Evolutionary conservation across 2,797 vertebrate genomes (phyloP).

Genomic region (Lepus townsendii): DNA sequence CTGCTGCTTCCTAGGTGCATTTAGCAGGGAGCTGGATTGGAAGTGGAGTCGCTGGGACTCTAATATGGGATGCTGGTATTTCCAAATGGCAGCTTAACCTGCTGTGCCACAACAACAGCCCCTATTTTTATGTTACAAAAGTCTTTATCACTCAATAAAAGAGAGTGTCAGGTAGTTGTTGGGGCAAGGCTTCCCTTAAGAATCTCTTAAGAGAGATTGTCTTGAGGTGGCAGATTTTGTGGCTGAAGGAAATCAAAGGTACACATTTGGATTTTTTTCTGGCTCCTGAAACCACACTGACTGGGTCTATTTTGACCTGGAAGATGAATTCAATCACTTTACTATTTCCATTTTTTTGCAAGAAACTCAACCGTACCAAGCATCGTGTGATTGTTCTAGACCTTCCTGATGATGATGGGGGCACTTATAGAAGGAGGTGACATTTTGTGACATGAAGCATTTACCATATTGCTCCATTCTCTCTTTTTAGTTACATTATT

Average conservation of each 20-base stretch:
- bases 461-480: background rate
- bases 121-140: background rate
- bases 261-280: background rate
- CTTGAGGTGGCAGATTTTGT: background rate
- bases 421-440: background rate
- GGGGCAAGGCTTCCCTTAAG: too few relatives aligned
- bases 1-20: too few relatives aligned
- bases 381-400: background rate
- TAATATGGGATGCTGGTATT: too few relatives aligned
- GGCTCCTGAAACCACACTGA: background rate
- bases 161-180: background rate
- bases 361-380: background rate
- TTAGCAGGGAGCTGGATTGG: too few relatives aligned
- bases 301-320: background rate
- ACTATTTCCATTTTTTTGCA: background rate
- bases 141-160: background rate
- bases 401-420: background rate
- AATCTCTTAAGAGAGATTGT: background rate
- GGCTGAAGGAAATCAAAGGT: background rate
- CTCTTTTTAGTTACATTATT: background rate
- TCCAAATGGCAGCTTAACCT: too few relatives aligned
- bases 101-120: too few relatives aligned
- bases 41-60: too few relatives aligned
- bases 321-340: background rate
- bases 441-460: background rate